Percentiles rank a stretch among this genome's conserved stretches.
These are phyloP conservation scores for Solenodon paradoxus DNA, from an alignment of 2,113 vertebrate species.

Conservation along the genomic window DNA sequence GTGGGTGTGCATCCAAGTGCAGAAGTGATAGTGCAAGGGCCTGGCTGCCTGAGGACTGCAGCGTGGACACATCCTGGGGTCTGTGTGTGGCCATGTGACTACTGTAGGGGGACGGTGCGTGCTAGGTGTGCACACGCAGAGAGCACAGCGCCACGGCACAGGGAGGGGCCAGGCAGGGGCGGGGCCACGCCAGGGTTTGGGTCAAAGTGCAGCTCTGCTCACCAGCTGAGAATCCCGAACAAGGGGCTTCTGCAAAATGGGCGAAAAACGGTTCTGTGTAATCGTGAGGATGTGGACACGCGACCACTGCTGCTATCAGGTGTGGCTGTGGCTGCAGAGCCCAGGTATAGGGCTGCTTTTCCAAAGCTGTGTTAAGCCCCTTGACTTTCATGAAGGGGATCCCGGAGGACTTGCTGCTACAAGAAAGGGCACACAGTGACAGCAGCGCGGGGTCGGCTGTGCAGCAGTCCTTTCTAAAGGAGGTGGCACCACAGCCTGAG, in stretches of 20 bases:
- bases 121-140: background rate
- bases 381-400: no score
- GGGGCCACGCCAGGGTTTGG: background rate
- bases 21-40: fast-evolving
- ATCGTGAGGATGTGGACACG: fast-evolving
- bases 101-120: background rate
- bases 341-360: no score
- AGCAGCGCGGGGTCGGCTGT: no score
- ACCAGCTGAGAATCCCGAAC: background rate
- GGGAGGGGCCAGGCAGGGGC: no score
- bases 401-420: no score
- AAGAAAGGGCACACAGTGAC: no score
- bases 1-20: no score
- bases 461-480: no score
- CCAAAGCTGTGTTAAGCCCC: no score
- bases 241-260: background rate
- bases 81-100: fast-evolving
- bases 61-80: background rate
- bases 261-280: fast-evolving
- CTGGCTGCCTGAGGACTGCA: fast-evolving
- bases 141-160: no score
- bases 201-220: background rate
- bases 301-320: fast-evolving
- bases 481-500: no score
- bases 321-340: no score